A percentile compares a stretch with the other conserved stretches of the same genome.
Conservation (phyloP, 2,888 invertebrate species). For the Andrena haemorrhoa region DNA sequence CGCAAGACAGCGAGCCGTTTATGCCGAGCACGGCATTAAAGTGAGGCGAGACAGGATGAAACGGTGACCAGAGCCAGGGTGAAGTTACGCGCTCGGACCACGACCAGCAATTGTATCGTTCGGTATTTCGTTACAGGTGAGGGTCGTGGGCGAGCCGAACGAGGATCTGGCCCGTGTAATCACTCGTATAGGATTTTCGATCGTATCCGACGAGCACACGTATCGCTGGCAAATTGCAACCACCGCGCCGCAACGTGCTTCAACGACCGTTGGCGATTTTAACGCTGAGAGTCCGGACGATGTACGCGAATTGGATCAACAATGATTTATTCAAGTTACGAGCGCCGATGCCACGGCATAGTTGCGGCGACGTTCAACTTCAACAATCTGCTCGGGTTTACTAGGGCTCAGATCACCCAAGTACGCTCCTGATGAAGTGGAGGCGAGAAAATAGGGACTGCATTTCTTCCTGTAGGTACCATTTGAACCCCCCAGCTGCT, state of each 20-base stretch:
- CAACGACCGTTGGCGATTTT: not conserved
- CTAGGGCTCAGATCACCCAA: not conserved
- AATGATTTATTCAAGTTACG: slow-evolving; percentile 23
- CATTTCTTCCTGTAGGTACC: not conserved
- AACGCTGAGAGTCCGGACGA: not conserved
- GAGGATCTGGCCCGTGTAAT: slow-evolving; percentile 48
- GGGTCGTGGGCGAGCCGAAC: slow-evolving; percentile 51
- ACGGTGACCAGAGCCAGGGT: not conserved
- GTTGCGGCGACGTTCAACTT: not conserved
- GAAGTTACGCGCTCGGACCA: slow-evolving; percentile 18
- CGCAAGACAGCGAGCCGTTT: slow-evolving; percentile 77
- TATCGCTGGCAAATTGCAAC: not conserved
- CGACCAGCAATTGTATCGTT: slow-evolving; percentile 13
- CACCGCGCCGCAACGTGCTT: not conserved
- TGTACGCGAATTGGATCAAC: slow-evolving; percentile 12
- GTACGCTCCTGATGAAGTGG: not conserved
- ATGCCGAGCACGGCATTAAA: slow-evolving; percentile 76
- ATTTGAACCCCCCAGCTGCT: not conserved
- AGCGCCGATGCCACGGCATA: not conserved
- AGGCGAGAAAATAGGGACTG: not conserved
- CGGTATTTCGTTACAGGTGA: slow-evolving; percentile 54
- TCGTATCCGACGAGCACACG: slow-evolving; percentile 3
- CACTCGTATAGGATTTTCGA: slow-evolving; percentile 55
- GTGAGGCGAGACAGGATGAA: slow-evolving; percentile 20
- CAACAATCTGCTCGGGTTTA: not conserved